A percentile compares a stretch with the other conserved stretches of the same genome.
Conservation (phyloP, 2,797 vertebrate genomes). For the Malacoraja senta region DNA sequence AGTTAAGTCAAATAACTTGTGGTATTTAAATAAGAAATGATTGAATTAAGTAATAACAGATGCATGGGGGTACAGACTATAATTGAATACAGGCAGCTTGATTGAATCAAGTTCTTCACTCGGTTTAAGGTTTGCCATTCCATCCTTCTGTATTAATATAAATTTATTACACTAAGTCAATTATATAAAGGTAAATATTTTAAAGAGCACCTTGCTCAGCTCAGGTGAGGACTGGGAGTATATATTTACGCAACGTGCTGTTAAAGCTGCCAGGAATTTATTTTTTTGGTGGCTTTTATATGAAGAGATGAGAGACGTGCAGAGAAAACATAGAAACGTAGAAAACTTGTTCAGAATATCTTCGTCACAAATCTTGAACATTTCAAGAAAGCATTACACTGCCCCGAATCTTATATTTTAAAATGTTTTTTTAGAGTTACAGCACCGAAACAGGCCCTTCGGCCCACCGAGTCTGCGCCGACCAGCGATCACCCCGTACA, state of each 20-base stretch:
- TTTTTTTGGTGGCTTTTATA: background rate
- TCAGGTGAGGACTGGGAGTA: background rate
- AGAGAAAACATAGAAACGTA: background rate
- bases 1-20: background rate
- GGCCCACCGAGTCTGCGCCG: too few species aligned
- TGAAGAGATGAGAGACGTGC: too few species aligned
- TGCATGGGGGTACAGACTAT: background rate
- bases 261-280: background rate
- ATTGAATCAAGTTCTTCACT: constrained; percentile 9
- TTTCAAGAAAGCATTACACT: background rate
- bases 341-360: background rate
- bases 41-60: constrained; percentile 31
- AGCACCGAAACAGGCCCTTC: too few species aligned
- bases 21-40: constrained; percentile 17
- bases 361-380: background rate
- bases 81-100: background rate
- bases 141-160: background rate
- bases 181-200: background rate
- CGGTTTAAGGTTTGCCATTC: background rate
- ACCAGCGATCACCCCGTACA: too few species aligned
- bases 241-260: background rate
- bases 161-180: background rate
- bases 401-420: background rate
- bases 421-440: too few species aligned
- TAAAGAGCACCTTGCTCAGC: background rate